Conservation (phyloP, 1,140 invertebrate species). For the Meloidogyne exigua region DNA sequence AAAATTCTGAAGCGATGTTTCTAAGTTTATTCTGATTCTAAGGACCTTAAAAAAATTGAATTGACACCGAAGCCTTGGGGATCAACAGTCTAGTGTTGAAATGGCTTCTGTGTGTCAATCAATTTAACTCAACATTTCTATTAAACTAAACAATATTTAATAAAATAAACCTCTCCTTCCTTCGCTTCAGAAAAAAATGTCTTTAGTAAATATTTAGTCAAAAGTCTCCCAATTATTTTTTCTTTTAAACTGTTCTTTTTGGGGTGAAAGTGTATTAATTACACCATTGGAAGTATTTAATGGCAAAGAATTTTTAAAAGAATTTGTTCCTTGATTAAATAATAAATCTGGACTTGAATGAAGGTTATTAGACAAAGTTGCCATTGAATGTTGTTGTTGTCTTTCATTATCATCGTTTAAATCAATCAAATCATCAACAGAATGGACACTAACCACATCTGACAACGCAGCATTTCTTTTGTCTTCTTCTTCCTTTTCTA, state of each 20-base stretch:
- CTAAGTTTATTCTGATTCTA: too few species aligned
- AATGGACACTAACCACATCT: conserved; percentile 36
- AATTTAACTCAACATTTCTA: too few species aligned
- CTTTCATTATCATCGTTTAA: conserved; percentile 22
- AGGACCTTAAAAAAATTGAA: too few species aligned
- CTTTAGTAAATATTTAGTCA: background rate
- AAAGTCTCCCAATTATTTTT: conserved; percentile 24
- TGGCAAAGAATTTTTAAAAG: background rate
- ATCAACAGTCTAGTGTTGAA: too few species aligned
- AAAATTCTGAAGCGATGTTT: background rate
- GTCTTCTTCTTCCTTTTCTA: too few species aligned
- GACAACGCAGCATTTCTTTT: too few species aligned
- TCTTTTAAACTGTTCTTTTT: background rate
- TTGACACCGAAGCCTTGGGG: too few species aligned
- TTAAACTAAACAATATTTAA: too few species aligned
- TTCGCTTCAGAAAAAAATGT: too few species aligned
- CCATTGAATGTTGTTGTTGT: background rate
- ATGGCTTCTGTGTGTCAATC: too few species aligned
- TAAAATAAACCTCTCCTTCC: too few species aligned
- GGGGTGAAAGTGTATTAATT: background rate
- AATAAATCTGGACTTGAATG: conserved; percentile 28
- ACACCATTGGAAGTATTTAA: background rate
- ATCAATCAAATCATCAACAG: conserved; percentile 32
- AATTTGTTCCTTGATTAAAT: background rate
- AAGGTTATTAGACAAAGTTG: background rate